Conservation (phyloP, 2,888 invertebrate genomes). For the Rhaphigaster nebulosa region DNA sequence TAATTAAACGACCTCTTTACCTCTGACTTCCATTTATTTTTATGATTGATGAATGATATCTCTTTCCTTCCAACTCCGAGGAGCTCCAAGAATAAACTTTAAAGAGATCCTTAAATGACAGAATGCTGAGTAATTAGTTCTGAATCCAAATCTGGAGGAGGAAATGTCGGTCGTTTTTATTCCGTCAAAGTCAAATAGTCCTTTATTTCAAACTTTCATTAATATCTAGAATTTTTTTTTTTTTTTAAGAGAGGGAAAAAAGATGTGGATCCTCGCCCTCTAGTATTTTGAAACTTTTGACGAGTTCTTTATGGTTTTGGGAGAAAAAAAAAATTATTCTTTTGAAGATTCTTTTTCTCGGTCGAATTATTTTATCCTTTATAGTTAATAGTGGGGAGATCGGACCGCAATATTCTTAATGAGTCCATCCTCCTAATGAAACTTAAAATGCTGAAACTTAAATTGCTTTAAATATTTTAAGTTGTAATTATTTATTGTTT, state of each 20-base stretch:
- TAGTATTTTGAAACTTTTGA: conserved; percentile 28
- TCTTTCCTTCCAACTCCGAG: not conserved
- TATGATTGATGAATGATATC: conserved; percentile 27
- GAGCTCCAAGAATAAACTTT: not conserved
- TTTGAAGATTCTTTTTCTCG: not conserved
- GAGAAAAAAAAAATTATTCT: not conserved
- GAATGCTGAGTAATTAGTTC: conserved; percentile 45
- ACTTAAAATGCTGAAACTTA: not conserved
- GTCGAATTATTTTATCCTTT: not conserved
- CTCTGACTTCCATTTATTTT: not conserved
- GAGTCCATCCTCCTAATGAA: not conserved
- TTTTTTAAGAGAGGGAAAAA: not conserved
- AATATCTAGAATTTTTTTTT: conserved; percentile 19
- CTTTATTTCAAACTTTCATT: conserved; percentile 21
- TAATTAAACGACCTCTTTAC: not conserved
- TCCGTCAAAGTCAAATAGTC: conserved; percentile 41
- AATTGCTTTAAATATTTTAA: too few relatives aligned
- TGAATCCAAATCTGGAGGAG: not conserved
- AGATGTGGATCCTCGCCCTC: not conserved
- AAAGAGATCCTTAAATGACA: conserved; percentile 25
- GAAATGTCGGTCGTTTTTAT: conserved; percentile 5
- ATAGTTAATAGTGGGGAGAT: not conserved
- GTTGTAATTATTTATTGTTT: too few relatives aligned
- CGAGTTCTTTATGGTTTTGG: not conserved
- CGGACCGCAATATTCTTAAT: not conserved